A percentile compares a stretch with the other conserved stretches of the same genome.
phyloP scores from a whole-genome alignment of 2,113 vertebrate genomes.

The Anoplopoma fimbria region DNA sequence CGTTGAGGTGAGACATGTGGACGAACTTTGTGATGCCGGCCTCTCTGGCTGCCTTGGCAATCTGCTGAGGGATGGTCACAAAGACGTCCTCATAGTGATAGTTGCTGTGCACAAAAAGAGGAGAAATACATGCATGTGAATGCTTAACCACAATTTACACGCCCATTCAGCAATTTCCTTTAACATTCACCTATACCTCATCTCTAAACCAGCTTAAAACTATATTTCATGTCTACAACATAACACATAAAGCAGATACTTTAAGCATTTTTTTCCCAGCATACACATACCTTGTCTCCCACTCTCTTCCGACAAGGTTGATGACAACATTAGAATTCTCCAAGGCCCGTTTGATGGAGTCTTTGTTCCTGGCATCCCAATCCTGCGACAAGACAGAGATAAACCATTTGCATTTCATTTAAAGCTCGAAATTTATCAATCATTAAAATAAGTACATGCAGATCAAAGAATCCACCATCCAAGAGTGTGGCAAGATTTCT shows the following conservation, averaged over 20 bases:
- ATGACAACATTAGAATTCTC: conserved; percentile 94
- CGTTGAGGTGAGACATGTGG: conserved; percentile 96
- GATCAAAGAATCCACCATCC: background rate
- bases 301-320: conserved; percentile 94
- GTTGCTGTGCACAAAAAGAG: conserved; percentile 83
- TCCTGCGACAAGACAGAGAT: conserved; percentile 82
- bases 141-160: background rate
- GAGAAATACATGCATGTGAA: background rate
- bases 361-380: conserved; percentile 90
- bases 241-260: background rate
- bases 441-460: background rate
- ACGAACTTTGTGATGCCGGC: conserved; percentile 90
- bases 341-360: conserved; percentile 89
- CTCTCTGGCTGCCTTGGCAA: conserved; percentile 87
- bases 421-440: background rate
- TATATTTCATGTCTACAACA: background rate
- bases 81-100: conserved; percentile 90
- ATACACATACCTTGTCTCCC: conserved; percentile 90
- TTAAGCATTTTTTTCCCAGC: background rate
- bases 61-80: conserved; percentile 88
- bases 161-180: background rate
- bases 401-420: background rate
- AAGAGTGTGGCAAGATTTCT: background rate
- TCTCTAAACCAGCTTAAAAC: background rate
- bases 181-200: background rate